Conservation (phyloP, 2,113 vertebrate species). For the Nesoenas mayeri region DNA sequence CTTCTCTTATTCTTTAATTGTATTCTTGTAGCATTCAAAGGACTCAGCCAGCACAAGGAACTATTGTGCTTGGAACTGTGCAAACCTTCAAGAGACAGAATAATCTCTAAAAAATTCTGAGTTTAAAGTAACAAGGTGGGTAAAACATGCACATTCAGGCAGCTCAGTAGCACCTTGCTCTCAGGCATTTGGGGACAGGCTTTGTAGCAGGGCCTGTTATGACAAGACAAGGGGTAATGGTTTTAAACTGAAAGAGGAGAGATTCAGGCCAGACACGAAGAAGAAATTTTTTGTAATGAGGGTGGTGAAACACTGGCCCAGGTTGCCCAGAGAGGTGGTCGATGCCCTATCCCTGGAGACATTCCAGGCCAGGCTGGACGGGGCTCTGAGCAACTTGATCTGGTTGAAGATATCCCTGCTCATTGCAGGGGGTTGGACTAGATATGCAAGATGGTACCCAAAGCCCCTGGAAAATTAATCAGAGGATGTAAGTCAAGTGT, state of each 20-base stretch:
- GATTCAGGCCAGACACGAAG: too few species aligned
- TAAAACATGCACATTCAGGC: background rate
- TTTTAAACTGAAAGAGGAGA: too few species aligned
- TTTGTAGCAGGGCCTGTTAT: too few species aligned
- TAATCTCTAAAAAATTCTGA: background rate
- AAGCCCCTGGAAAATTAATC: background rate
- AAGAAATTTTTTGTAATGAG: too few species aligned
- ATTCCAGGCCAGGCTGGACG: too few species aligned
- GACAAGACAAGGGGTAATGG: too few species aligned
- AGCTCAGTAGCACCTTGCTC: background rate
- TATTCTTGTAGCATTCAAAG: background rate
- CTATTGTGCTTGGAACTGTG: slow-evolving; percentile 1
- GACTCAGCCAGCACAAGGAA: background rate
- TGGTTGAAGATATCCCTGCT: too few species aligned
- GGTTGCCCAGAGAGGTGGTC: too few species aligned
- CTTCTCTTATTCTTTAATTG: slow-evolving; percentile 9
- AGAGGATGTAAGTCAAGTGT: background rate
- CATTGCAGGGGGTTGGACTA: too few species aligned
- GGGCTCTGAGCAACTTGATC: too few species aligned
- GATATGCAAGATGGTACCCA: background rate
- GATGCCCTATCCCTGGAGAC: too few species aligned
- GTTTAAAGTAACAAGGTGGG: background rate
- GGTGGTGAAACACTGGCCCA: too few species aligned
- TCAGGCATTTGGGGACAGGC: background rate
- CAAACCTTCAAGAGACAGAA: background rate